Evolutionary conservation across 92 coral and sea anemone species (phyloP).

Genomic region (Phenganax marumi): DNA sequence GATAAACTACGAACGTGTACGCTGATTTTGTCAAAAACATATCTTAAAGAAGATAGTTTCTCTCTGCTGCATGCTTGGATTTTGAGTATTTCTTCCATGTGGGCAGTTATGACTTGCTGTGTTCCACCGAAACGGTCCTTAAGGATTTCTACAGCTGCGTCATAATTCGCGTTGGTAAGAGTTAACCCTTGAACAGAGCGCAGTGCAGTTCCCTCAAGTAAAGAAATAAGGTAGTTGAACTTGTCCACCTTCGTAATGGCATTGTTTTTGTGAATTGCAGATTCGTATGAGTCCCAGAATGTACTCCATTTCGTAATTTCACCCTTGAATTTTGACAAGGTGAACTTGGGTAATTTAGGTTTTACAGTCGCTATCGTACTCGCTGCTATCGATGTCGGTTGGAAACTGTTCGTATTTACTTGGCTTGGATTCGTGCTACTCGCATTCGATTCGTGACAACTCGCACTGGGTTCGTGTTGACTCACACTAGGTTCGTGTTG

Average conservation of each 20-base stretch:
- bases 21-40: constrained; percentile 4
- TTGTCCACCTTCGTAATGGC: neutral
- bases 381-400: neutral
- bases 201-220: constrained; percentile 39
- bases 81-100: constrained; percentile 25
- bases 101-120: constrained; percentile 7
- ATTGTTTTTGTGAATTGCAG: neutral
- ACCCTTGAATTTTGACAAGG: constrained; percentile 16
- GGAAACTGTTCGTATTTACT: neutral
- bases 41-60: neutral
- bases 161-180: neutral
- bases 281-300: constrained; percentile 14
- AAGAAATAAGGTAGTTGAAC: constrained; percentile 6
- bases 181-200: constrained; percentile 13
- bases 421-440: neutral
- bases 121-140: constrained; percentile 8
- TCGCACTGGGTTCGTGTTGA: too few species aligned
- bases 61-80: neutral
- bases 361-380: neutral
- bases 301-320: constrained; percentile 8
- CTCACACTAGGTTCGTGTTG: too few species aligned
- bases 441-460: too few species aligned
- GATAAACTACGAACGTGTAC: constrained; percentile 1
- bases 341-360: neutral
- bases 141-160: neutral